A percentile compares a stretch with the other conserved stretches of the same genome.
phyloP scores from a whole-genome alignment of 2,888 invertebrate species.

The Autographa gamma region DNA sequence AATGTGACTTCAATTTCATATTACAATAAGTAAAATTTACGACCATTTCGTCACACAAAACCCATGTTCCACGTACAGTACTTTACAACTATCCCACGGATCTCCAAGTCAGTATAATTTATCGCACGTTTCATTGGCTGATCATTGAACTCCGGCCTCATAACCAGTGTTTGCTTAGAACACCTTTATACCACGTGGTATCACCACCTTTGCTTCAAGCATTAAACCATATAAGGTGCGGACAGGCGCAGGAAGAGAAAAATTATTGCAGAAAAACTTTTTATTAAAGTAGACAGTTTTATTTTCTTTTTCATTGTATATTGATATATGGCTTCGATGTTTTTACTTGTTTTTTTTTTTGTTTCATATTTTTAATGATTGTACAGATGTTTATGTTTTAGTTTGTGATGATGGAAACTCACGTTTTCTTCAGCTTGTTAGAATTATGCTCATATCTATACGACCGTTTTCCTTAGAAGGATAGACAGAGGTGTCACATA shows the following conservation, averaged over 20 bases:
- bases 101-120: conserved; percentile 45
- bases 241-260: conserved; percentile 49
- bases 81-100: conserved; percentile 30
- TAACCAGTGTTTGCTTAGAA: conserved; percentile 59
- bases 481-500: background rate
- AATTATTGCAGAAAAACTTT: conserved; percentile 48
- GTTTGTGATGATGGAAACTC: background rate
- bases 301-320: conserved; percentile 28
- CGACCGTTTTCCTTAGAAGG: background rate
- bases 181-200: conserved; percentile 62
- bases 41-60: background rate
- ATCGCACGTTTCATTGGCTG: conserved; percentile 41
- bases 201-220: conserved; percentile 55
- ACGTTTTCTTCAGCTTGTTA: background rate
- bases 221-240: conserved; percentile 48
- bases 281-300: conserved; percentile 20
- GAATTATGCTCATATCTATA: background rate
- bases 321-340: conserved; percentile 31
- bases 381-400: conserved; percentile 37
- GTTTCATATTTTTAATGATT: conserved; percentile 11
- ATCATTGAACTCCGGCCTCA: conserved; percentile 55
- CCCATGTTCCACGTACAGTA: background rate
- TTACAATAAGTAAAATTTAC: no score
- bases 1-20: no score
- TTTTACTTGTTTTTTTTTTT: conserved; percentile 35